Evolutionary conservation across 2,113 vertebrate species (phyloP), one percentile per base, ranked within the genome.

Genomic region (Mobula hypostoma): DNA sequence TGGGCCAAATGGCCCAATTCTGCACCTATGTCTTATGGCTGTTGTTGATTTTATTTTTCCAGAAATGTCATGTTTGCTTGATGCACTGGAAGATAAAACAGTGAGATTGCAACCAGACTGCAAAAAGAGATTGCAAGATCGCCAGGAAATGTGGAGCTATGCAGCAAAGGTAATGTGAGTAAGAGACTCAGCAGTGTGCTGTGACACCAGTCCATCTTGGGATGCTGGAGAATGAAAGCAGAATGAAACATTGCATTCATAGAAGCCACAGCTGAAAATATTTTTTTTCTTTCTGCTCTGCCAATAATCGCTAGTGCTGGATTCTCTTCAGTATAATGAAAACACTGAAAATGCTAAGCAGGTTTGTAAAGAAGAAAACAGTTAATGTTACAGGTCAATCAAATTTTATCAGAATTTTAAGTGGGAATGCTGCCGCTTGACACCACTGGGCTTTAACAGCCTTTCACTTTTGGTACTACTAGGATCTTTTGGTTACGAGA

Each of bases 31-130:
- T 48, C 48, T 48, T 48, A 48, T 48, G 48, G 48, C 48, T 4
- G 3, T 19, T 90, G 7, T 90, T 93, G 48, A 21, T 93, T 58
- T 94, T 0, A 95, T 68, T 94, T 94, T 72, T 56, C 92, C 97
- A 99, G 99, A 99, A 95, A 99, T 99, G 99, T 99, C 99, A 0
- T 99, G 99, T 95, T 96, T 99, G 80, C 99, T 99, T 97, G 99
- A 99, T 94, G 97, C 98, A 29, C 96, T 99, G 95, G 98, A 99
- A 95, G 99, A 99, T 95, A 99, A 99, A 88, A 97, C 98, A 0
- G 98, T 99, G n/a, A 97, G 99, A 83, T 95, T 99, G 94, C 99
- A 99, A 95, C 99, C 99, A 0, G 98, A 99, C 95, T 99, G 99
- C 95, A 99, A 99, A 96, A 99, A 99, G 95, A 98, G 98, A 94